These are phyloP conservation scores for Turnix velox DNA, from an alignment of 2,113 vertebrate species.

Conservation along the genomic window DNA sequence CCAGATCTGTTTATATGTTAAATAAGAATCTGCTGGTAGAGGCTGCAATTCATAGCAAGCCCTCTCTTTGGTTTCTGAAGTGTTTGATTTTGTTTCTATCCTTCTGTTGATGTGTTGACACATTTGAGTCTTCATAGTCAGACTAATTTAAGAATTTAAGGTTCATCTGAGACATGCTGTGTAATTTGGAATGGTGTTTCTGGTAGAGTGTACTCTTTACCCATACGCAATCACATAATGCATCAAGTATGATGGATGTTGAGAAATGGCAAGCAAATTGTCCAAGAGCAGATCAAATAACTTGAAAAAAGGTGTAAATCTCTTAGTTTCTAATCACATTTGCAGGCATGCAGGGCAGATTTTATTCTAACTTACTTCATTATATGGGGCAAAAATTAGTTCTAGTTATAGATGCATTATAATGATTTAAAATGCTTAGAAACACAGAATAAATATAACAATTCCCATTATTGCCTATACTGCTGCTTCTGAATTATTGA, in stretches of 20 bases:
- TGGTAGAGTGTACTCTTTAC: neutral
- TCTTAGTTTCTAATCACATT: neutral
- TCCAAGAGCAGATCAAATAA: neutral
- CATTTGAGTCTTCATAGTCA: neutral
- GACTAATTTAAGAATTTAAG: neutral
- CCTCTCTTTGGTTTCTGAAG: neutral
- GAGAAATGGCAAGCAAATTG: neutral
- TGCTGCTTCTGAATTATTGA: neutral
- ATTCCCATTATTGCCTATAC: neutral
- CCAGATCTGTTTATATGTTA: neutral
- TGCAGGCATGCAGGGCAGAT: neutral
- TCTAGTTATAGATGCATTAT: neutral
- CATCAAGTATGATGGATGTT: neutral
- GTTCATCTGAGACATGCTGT: neutral
- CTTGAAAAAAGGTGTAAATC: neutral
- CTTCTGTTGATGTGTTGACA: neutral
- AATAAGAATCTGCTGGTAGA: neutral
- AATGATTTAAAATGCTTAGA: neutral
- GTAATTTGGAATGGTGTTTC: neutral
- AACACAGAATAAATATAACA: neutral
- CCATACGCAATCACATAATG: neutral
- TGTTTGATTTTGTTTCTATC: neutral
- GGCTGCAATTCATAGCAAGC: neutral
- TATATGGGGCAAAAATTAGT: fast-evolving
- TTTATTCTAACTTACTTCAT: neutral